Conservation (phyloP, 2,888 invertebrate genomes). For the Pharmacophagus antenor region DNA sequence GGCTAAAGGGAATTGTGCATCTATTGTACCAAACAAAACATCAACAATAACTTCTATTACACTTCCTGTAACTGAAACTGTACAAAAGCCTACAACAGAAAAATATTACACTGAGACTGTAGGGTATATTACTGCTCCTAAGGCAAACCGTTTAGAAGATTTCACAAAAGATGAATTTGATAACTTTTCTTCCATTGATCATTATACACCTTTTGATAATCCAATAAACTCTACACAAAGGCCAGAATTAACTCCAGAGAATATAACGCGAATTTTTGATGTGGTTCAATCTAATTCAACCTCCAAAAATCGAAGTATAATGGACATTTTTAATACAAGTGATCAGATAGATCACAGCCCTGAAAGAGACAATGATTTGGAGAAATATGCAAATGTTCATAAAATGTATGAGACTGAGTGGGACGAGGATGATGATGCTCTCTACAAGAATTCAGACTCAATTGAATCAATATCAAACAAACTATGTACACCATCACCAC, state of each 20-base stretch:
- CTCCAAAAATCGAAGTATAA: constrained; percentile 64
- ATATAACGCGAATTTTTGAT: constrained; percentile 56
- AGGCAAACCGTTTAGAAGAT: constrained; percentile 37
- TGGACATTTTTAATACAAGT: constrained; percentile 65
- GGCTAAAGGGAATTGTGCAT: constrained; percentile 69
- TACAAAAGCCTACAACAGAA: constrained; percentile 21
- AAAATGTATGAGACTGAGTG: constrained; percentile 61
- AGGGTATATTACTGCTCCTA: constrained; percentile 34
- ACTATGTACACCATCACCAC: constrained; percentile 37
- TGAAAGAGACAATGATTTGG: constrained; percentile 45
- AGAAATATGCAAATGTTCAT: constrained; percentile 49
- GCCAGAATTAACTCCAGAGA: constrained; percentile 35
- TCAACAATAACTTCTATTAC: constrained; percentile 35
- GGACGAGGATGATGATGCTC: constrained; percentile 75
- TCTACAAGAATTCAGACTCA: constrained; percentile 59
- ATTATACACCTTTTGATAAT: constrained; percentile 53
- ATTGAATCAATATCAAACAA: constrained; percentile 34
- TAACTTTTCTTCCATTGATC: constrained; percentile 38
- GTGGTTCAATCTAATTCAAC: constrained; percentile 56
- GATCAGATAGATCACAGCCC: constrained; percentile 45
- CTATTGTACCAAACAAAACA: constrained; percentile 45
- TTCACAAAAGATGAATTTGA: constrained; percentile 52
- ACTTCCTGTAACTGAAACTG: constrained; percentile 22
- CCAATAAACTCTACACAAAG: constrained; percentile 35
- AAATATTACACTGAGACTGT: constrained; percentile 28